A percentile compares a stretch with the other conserved stretches of the same genome.
phyloP scores from a whole-genome alignment of 2,113 vertebrate species.

The Felis catus region DNA sequence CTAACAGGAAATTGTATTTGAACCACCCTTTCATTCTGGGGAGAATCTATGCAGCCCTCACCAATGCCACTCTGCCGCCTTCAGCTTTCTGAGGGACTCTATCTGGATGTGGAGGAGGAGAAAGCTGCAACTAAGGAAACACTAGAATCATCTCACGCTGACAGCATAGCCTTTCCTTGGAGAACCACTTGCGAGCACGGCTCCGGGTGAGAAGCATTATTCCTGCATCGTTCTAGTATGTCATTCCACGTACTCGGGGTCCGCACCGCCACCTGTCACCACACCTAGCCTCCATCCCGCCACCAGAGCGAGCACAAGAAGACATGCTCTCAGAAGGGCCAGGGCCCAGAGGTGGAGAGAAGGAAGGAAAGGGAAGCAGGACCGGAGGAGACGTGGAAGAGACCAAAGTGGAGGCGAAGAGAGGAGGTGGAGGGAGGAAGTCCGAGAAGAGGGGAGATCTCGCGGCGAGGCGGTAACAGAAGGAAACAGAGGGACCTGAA shows the following conservation, averaged over 20 bases:
- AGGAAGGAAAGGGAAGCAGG: not conserved
- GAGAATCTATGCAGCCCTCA: not conserved
- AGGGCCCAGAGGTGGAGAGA: not conserved
- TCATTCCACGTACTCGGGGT: fast-evolving
- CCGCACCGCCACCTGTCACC: not conserved
- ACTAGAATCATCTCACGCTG: not conserved
- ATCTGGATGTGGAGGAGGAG: not conserved
- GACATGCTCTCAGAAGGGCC: not conserved
- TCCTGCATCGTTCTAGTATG: not conserved
- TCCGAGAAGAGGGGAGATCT: not conserved
- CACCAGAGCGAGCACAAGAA: not conserved
- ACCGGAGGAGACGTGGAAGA: not conserved
- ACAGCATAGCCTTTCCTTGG: not conserved
- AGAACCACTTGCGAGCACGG: not conserved
- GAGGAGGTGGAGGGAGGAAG: not conserved
- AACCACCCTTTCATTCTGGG: not conserved
- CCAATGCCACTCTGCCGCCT: not conserved
- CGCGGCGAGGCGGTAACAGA: not conserved
- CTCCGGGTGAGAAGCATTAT: not conserved
- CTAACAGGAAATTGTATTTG: conserved; percentile 68
- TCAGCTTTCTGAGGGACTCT: not conserved
- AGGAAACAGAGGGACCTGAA: not conserved
- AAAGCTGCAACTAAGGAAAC: conserved; percentile 13
- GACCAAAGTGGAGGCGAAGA: not conserved
- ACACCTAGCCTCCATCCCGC: not conserved